phyloP scores from a whole-genome alignment of 64 coral and sea anemone species.

The Actinia tenebrosa region DNA sequence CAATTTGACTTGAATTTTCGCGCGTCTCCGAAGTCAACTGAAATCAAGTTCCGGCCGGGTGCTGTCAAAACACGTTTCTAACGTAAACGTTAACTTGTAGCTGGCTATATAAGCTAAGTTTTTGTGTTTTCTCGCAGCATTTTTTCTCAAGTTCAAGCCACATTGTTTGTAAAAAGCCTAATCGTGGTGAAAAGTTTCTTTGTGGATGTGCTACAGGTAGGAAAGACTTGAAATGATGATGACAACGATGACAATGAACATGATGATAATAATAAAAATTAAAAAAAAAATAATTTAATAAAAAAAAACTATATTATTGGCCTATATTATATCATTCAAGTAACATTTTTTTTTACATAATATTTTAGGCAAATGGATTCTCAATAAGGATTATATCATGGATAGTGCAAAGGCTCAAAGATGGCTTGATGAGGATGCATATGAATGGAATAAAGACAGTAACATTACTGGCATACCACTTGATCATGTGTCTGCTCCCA shows the following conservation, averaged over 20 bases:
- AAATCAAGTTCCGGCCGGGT: too few species aligned
- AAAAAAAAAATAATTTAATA: too few species aligned
- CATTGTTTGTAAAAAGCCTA: conserved; percentile 86
- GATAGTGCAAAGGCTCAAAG: conserved; percentile 56
- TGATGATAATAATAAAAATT: too few species aligned
- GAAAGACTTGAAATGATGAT: background rate
- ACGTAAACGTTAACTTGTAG: too few species aligned
- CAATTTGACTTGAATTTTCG: too few species aligned
- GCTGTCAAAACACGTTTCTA: too few species aligned
- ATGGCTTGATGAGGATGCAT: conserved; percentile 77
- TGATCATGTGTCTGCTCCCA: conserved; percentile 48
- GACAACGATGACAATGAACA: background rate
- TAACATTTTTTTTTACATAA: background rate
- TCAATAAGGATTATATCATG: conserved; percentile 68
- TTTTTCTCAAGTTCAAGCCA: conserved; percentile 66
- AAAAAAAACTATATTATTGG: too few species aligned
- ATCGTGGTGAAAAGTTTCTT: conserved; percentile 94
- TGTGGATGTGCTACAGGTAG: conserved; percentile 95
- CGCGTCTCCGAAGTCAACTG: too few species aligned
- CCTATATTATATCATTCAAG: background rate
- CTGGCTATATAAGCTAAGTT: background rate
- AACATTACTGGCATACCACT: background rate
- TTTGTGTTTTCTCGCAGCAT: conserved; percentile 37
- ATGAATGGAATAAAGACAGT: conserved; percentile 68
- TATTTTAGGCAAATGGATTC: conserved; percentile 79